Percentiles rank a stretch among this genome's conserved stretches.
phyloP scores from a whole-genome alignment of 2,888 invertebrate genomes.

The Odontocolon sp. region DNA sequence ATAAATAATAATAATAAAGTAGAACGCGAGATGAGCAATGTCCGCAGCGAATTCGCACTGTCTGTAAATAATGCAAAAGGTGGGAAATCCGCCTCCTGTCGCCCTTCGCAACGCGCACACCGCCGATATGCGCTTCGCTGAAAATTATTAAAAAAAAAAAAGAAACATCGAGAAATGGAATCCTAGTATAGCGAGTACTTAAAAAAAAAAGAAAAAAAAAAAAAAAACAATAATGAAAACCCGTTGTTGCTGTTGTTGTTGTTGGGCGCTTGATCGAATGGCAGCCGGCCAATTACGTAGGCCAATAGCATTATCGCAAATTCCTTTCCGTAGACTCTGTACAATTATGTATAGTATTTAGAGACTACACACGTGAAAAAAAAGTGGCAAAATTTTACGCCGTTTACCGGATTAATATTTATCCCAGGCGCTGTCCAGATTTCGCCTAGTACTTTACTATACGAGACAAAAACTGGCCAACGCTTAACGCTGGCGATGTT shows the following conservation, averaged over 20 bases:
- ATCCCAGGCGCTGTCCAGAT: too few species aligned
- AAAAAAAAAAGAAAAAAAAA: not conserved
- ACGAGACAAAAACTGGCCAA: too few species aligned
- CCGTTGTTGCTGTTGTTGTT: not conserved
- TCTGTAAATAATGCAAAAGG: slow-evolving; percentile 34
- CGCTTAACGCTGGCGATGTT: too few species aligned
- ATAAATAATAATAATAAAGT: slow-evolving; percentile 2
- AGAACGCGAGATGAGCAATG: slow-evolving; percentile 6
- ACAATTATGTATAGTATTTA: not conserved
- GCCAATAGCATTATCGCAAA: not conserved
- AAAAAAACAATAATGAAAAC: not conserved
- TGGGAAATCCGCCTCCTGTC: not conserved
- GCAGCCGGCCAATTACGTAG: not conserved
- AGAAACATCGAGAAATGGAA: not conserved
- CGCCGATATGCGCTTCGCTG: slow-evolving; percentile 36
- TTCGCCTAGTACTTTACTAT: too few species aligned
- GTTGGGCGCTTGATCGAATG: not conserved
- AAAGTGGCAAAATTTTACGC: too few species aligned
- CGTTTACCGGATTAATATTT: too few species aligned
- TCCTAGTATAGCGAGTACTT: slow-evolving; percentile 31
- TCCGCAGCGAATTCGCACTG: slow-evolving; percentile 6
- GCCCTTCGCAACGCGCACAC: slow-evolving; percentile 32
- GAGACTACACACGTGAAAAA: too few species aligned
- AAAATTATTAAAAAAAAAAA: slow-evolving; percentile 1
- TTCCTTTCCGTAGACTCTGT: slow-evolving; percentile 9